Conservation (phyloP, 2,888 invertebrate genomes). For the Clanis bilineata region DNA sequence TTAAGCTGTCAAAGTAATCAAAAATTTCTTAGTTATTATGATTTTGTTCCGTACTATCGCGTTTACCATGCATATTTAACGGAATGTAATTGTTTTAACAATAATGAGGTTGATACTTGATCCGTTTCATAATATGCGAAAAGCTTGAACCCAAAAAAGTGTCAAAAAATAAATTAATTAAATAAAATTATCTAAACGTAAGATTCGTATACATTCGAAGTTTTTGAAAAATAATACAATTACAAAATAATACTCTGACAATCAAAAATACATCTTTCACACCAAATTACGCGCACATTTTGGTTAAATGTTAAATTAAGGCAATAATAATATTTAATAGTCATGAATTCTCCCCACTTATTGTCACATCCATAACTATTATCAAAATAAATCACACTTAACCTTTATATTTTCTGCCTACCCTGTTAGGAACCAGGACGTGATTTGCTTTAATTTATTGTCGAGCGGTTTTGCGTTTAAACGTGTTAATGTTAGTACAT, state of each 20-base stretch:
- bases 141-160: neutral
- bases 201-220: neutral
- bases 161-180: neutral
- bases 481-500: neutral
- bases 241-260: neutral
- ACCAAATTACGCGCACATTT: neutral
- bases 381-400: neutral
- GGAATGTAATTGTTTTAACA: neutral
- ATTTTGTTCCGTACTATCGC: neutral
- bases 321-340: neutral
- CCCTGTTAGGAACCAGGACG: conserved; percentile 18
- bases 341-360: neutral
- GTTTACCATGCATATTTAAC: neutral
- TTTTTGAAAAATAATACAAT: neutral
- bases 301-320: neutral
- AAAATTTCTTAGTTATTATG: neutral
- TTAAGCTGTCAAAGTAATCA: neutral
- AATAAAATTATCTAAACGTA: neutral
- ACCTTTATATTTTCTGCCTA: neutral
- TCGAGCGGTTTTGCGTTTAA: neutral
- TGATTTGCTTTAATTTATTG: conserved; percentile 2
- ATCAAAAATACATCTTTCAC: neutral
- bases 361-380: neutral
- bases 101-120: neutral
- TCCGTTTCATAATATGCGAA: neutral